Evolutionary conservation across 2,113 vertebrate species (phyloP).

Genomic region (Galeopterus variegatus): DNA sequence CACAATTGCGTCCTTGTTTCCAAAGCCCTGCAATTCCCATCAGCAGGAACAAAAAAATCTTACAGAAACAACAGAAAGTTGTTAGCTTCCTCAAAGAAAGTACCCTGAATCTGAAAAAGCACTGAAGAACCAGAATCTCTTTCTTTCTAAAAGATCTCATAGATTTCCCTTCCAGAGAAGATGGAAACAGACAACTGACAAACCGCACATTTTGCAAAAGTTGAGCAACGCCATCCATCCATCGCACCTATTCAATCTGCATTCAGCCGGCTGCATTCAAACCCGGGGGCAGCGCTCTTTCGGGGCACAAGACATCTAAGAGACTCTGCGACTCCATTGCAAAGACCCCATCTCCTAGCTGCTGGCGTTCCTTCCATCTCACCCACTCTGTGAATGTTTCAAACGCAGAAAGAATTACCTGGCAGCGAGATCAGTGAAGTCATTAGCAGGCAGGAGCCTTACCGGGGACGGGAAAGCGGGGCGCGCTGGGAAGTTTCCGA

Average conservation of each 20-base stretch:
- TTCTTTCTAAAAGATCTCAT: background rate
- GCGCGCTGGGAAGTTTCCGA: rapidly evolving
- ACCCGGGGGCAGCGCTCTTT: background rate
- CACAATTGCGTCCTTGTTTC: constrained; percentile 79
- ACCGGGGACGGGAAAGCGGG: background rate
- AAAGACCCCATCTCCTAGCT: background rate
- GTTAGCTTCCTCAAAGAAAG: constrained; percentile 36
- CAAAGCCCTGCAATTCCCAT: constrained; percentile 60
- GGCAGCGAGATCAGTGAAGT: no score
- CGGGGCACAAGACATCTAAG: background rate
- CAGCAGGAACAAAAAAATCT: constrained; percentile 32
- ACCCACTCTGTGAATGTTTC: background rate
- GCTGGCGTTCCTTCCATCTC: background rate
- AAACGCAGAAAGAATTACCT: rapidly evolving
- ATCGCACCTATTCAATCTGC: background rate
- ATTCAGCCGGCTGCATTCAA: background rate
- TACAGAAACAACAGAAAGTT: constrained; percentile 52
- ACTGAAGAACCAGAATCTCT: background rate
- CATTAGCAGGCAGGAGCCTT: background rate
- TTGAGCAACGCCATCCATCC: background rate
- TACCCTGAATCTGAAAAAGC: background rate
- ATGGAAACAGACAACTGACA: background rate
- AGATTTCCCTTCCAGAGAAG: background rate
- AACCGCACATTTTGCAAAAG: background rate
- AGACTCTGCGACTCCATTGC: constrained; percentile 46